Evolutionary conservation across 1,140 invertebrate genomes (phyloP), one percentile per base, ranked within the genome.

Genomic region (Arctopsyche grandis): DNA sequence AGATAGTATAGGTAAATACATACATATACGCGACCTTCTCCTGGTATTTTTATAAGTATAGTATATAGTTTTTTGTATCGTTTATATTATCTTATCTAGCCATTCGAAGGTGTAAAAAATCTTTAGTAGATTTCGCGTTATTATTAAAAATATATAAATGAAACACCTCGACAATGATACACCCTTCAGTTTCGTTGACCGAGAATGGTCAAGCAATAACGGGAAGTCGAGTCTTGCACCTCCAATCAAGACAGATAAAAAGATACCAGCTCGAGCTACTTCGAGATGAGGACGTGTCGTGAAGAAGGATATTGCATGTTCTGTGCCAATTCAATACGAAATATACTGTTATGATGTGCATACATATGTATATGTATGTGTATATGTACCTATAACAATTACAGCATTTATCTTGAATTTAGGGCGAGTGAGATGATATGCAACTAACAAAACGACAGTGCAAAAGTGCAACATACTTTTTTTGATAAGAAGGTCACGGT

Each of bases 141-240:
- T 3, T 10, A 10, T 52, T 52, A 12, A 52, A 38, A 38, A 38
- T 38, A 38, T 38, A n/a, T 38, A 66, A 19, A 66, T 21, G 3
- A 29, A 19, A 48, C 69, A 24, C n/a, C 24, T 26, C 9, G 5
- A 26, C 24, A 66, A 66, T 12, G 24, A 12, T 22, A 66, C 63
- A 3, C 3, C 14, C 21, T 9, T 22, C 10, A 16, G 63, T 26
- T 26, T 12, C 5, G 63, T 29, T 66, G 63, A 66, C 21, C 63
- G 63, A 66, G 63, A 66, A 66, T 26, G 63, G 5, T 22, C 63
- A 66, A 24, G 22, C 63, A 26, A 26, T 66, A 66, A 66, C 63
- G 63, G 63, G 63, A 66, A 66, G 63, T 66, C 22, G 19, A 66
- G 48, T 5, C 63, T 60, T 21, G 21, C 56, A 19, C 56, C 56